Percentiles rank a stretch among this genome's conserved stretches.
These are phyloP conservation scores for Corvus cornix DNA, from an alignment of 2,113 vertebrate species.

Conservation along the genomic window DNA sequence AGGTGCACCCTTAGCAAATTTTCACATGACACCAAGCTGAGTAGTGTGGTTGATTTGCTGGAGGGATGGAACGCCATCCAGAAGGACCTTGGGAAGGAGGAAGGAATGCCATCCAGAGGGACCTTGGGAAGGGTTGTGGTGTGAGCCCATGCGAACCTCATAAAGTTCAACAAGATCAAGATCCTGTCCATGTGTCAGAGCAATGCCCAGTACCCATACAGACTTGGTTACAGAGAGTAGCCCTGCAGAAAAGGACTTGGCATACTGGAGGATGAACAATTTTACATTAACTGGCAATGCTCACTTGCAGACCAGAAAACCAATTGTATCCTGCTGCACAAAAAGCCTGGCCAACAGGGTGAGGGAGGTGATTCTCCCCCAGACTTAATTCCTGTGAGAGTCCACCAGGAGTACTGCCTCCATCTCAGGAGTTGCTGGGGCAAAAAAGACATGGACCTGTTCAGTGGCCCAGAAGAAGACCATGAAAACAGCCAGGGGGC, in stretches of 20 bases:
- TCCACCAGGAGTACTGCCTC: not conserved
- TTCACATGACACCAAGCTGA: not conserved
- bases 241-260: not conserved
- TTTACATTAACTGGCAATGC: not conserved
- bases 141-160: not conserved
- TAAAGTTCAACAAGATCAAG: not conserved
- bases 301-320: not conserved
- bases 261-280: not conserved
- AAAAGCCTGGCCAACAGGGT: not conserved
- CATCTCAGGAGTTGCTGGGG: accelerated
- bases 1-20: not conserved
- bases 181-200: not conserved
- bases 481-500: not conserved
- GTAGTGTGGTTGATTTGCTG: not conserved
- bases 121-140: not conserved
- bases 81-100: not conserved
- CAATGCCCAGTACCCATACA: not conserved
- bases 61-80: not conserved
- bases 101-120: not conserved
- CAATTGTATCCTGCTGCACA: not conserved
- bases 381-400: not conserved
- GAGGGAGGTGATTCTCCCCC: not conserved
- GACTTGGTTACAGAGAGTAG: accelerated
- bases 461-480: not conserved
- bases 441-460: not conserved